Evolutionary conservation across 2,797 vertebrate species (phyloP).

Genomic region (Neosilurus hyrtlii): DNA sequence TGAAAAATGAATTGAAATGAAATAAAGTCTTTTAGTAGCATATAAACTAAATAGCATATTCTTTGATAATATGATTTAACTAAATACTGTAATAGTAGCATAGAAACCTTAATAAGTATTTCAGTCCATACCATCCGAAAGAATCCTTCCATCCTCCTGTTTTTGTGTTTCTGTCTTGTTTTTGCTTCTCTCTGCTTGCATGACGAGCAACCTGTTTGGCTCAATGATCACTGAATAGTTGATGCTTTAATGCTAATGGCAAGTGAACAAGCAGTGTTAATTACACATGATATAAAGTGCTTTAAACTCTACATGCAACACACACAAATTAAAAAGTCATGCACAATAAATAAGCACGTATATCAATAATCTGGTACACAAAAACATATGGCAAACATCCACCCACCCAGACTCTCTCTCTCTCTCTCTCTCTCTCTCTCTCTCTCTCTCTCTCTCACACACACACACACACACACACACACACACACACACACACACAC

Average conservation of each 20-base stretch:
- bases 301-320: not conserved
- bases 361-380: constrained; percentile 11
- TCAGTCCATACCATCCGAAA: not conserved
- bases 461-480: not conserved
- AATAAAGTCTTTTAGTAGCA: too few relatives aligned
- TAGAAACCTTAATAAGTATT: not conserved
- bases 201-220: not conserved
- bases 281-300: constrained; percentile 14
- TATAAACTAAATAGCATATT: too few relatives aligned
- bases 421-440: not conserved
- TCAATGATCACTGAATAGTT: not conserved
- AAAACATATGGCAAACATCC: constrained; percentile 42
- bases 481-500: constrained; percentile 24
- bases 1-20: too few relatives aligned
- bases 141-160: not conserved
- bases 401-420: constrained; percentile 28
- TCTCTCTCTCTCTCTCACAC: not conserved
- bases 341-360: constrained; percentile 18
- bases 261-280: constrained; percentile 17
- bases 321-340: not conserved
- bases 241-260: constrained; percentile 4
- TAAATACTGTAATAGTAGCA: not conserved
- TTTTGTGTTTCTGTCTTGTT: not conserved
- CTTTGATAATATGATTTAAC: too few relatives aligned
- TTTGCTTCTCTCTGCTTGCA: not conserved